Conservation (phyloP, 1,140 invertebrate genomes). For the Drosophila saltans region DNA sequence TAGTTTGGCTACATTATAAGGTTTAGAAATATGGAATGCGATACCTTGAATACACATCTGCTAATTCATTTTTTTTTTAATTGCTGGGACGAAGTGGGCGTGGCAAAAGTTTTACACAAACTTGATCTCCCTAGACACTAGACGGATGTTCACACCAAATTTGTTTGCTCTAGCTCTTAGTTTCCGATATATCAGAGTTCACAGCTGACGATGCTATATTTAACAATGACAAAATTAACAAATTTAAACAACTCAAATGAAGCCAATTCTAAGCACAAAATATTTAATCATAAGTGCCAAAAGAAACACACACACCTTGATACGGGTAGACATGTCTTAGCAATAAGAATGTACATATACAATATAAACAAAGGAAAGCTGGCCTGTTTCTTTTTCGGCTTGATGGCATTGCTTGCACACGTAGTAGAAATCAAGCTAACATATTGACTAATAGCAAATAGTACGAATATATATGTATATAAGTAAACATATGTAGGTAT, state of each 20-base stretch:
- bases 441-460: constrained; percentile 57
- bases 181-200: too few species aligned
- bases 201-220: neutral
- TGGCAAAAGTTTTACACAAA: too few species aligned
- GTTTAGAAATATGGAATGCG: too few species aligned
- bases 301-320: neutral
- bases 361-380: neutral
- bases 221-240: neutral
- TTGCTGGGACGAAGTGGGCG: too few species aligned
- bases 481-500: neutral
- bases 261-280: neutral
- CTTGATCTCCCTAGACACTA: too few species aligned
- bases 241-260: neutral
- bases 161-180: too few species aligned
- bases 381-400: neutral
- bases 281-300: neutral
- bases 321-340: neutral
- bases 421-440: constrained; percentile 46
- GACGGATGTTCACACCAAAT: too few species aligned
- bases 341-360: neutral
- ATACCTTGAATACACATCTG: too few species aligned
- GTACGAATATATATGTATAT: constrained; percentile 24
- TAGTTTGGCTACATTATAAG: too few species aligned
- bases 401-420: constrained; percentile 48
- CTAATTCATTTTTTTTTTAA: too few species aligned